Evolutionary conservation across 2,113 vertebrate species (phyloP), one percentile per base, ranked within the genome.

Genomic region (Scomber colias): DNA sequence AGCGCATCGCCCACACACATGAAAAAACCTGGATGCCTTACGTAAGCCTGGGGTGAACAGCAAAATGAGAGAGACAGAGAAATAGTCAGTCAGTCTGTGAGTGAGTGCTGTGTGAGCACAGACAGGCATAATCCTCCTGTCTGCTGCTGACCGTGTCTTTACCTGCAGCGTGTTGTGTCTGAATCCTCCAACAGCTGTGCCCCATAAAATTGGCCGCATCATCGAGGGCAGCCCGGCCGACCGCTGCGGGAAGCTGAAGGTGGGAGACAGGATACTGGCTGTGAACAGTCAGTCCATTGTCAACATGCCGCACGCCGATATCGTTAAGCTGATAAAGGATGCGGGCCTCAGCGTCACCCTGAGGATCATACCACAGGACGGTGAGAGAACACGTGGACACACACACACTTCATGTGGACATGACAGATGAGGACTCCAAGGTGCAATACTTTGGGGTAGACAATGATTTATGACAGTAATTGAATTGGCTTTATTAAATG

Each of bases 301-400:
- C 90, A 97, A 94, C 94, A 99, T 98, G 97, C 96, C 97, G 71
- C 98, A 99, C 69, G 98, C 96, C 21, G 98, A 99, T 95, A 99
- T 99, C 81, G 98, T 99, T 79, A 99, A 99, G 92, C 96, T 99
- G 90, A 99, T 99, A 95, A 99, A 99, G 95, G 98, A 99, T 64
- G 98, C 98, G 0, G 98, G 98, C 67, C 97, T 99, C 81, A 98
- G 96, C 57, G 97, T 99, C 90, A 98, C 97, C 70, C 96, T 99
- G 92, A 96, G 95, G 93, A 97, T 99, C 95, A 95, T 99, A 85
- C 96, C 98, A 83, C 97, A 99, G 94, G 98, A 99, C 93, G 98
- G 98, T 99, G 94, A 96, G 97, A 4, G 16, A 54, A 19, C 59
- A 55, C 19, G 11, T 48, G 44, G 35, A 66, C 71, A 31, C 75